A percentile compares a stretch with the other conserved stretches of the same genome.
These are phyloP conservation scores for Nomada hirtipes DNA, from an alignment of 2,888 invertebrate species.

Conservation along the genomic window DNA sequence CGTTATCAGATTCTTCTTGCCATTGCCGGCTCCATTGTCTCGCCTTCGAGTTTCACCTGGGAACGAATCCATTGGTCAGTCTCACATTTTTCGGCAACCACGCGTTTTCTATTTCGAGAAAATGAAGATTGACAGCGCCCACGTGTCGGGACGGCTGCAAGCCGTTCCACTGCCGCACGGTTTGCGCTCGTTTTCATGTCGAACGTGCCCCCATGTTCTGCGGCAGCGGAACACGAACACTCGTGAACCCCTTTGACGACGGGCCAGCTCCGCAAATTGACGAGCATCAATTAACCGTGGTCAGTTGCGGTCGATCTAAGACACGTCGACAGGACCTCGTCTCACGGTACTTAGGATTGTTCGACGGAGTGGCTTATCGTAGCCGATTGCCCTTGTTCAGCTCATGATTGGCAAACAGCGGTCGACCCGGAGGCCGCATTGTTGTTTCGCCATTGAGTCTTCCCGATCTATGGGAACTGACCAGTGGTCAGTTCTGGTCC, in stretches of 20 bases:
- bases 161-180: constrained; percentile 25
- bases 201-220: constrained; percentile 19
- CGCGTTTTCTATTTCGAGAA: constrained; percentile 59
- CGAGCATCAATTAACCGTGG: constrained; percentile 72
- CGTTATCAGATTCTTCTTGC: too few species aligned
- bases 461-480: constrained; percentile 76
- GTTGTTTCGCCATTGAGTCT: constrained; percentile 58
- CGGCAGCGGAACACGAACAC: neutral
- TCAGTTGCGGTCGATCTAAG: constrained; percentile 66
- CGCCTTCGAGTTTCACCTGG: constrained; percentile 69
- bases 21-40: neutral
- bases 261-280: constrained; percentile 60
- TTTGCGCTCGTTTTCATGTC: constrained; percentile 49
- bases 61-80: constrained; percentile 51
- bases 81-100: constrained; percentile 33
- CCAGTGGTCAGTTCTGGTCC: constrained; percentile 77
- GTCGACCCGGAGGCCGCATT: constrained; percentile 44
- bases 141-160: constrained; percentile 69
- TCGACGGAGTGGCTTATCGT: constrained; percentile 78
- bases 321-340: constrained; percentile 67
- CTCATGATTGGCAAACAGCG: constrained; percentile 72
- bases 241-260: constrained; percentile 61
- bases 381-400: constrained; percentile 70
- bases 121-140: constrained; percentile 78
- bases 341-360: constrained; percentile 81